Base-by-base conservation (phyloP, 2,888 invertebrate species). In the Hypena proboscidalis region DNA sequence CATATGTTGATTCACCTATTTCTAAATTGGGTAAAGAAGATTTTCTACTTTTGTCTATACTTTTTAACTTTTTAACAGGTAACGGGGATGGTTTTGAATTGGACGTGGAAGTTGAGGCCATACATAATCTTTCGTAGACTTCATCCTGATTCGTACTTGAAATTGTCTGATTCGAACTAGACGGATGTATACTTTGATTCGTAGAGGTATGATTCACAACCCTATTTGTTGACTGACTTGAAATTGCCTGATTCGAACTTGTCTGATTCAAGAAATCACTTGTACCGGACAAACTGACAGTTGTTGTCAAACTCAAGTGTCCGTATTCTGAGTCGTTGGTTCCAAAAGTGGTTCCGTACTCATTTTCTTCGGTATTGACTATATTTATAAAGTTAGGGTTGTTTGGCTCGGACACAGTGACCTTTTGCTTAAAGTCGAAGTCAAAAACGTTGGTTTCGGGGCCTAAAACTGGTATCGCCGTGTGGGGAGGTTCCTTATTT, bases 401-500 rank as follows among this genome's bases (percentile, higher is more conserved):
- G 0, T 45, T 58, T 0, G 69, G 55, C 0, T 73, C 66, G 0
- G 71, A 53, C 0, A 72, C 60, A 0, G 74, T 34, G 63, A 63
- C 3, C 5, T 64, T 41, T 21, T 64, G 76, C 62, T 81, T 77
- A 44, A 89, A 81, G 6, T 83, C 77, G 29, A 90, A 90, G 40
- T 87, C 71, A 55, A 90, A 90, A 0, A 89, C 62, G 20, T 84
- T 68, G 0, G 76, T 76, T 31, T 84, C 84, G 0, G 77, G 66
- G 0, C 85, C 83, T 8, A 88, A 40, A 0, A 88, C 75, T 0
- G 89, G 89, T 13, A 89, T 90, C 0, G 90, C 90, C 0, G 90
- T 88, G 65, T 89, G 89, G 0, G 90, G 90, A 0, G 89, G 82
- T 0, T 72, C 81, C 19, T 85, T 87, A 25, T 92, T 92, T 0